Evolutionary conservation across 2,797 vertebrate genomes (phyloP).

Genomic region (Sciurus vulgaris): DNA sequence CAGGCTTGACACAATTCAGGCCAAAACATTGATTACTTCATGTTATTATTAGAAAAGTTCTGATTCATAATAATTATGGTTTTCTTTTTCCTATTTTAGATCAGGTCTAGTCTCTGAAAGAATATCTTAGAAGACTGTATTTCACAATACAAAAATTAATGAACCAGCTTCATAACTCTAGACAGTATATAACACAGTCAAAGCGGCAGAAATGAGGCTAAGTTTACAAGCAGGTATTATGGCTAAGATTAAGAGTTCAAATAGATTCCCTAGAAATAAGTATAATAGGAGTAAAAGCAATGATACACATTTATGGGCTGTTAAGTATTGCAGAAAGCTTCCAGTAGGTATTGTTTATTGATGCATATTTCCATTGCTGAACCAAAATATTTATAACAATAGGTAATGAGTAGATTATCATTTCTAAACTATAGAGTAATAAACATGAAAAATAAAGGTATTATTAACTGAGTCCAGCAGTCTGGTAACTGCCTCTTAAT

Average conservation of each 20-base stretch:
- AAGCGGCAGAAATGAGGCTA: constrained; percentile 70
- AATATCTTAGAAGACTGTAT: constrained; percentile 83
- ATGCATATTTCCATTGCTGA: constrained; percentile 78
- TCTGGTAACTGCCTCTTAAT: constrained; percentile 77
- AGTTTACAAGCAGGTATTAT: constrained; percentile 78
- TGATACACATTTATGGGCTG: constrained; percentile 63
- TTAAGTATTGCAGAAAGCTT: constrained; percentile 73
- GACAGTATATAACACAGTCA: constrained; percentile 81
- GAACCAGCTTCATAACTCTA: constrained; percentile 79
- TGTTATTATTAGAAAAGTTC: constrained; percentile 58
- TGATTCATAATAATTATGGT: constrained; percentile 65
- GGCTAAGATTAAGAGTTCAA: constrained; percentile 78
- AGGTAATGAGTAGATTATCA: constrained; percentile 79
- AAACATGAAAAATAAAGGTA: constrained; percentile 83
- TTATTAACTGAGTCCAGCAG: constrained; percentile 78
- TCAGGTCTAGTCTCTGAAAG: constrained; percentile 63
- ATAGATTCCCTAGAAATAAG: constrained; percentile 57
- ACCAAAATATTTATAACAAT: constrained; percentile 83
- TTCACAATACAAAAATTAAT: constrained; percentile 78
- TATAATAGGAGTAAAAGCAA: constrained; percentile 52
- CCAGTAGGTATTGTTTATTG: constrained; percentile 72
- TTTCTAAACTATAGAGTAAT: constrained; percentile 82
- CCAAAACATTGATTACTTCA: constrained; percentile 64
- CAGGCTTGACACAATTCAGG: constrained; percentile 69
- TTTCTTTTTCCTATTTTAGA: constrained; percentile 66